Base-by-base conservation (phyloP, 64 coral and sea anemone species). In the Hydrozoanthus tunicans region DNA sequence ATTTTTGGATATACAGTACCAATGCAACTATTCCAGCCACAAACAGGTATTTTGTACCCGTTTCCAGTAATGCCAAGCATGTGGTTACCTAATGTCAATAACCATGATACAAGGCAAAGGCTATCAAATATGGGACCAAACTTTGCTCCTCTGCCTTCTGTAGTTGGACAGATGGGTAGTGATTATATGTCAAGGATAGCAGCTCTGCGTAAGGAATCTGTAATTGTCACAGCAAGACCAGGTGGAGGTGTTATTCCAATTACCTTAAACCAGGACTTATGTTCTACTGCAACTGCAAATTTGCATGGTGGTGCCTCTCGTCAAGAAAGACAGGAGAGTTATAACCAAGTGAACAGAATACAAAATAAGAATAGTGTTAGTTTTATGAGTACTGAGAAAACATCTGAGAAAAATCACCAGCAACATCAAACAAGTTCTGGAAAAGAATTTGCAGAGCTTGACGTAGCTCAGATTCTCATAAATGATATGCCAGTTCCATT, bases 401-500 rank as follows among this genome's bases (percentile, higher is more conserved):
- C 73, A 51, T 1, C 12, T 74, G 24, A 32, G 56, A 69, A 56
- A 65, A 65, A 65, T 26, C 23, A 24, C 10, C 53, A 25, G 12
- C 24, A 27, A 61, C n/a, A 79, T 12, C 55, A 88, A 73, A 9
- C 5, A 58, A 26, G 14, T 73, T 58, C 23, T 15, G 15, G 53
- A 27, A 12, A 80, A 27, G 59, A 75, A 68, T 96, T 92, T 67
- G 63, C 86, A 74, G 94, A 96, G 57, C 89, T 96, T 60, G 94
- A 96, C 77, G 91, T 96, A 27, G 94, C 94, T n/a, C 91, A 90
- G 77, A 96, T 96, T 76, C 89, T 96, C 23, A 66, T 93, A 54
- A 85, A 93, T 88, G 89, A 84, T 14, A 96, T 96, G 89, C 94
- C 79, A 57, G 91, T 93, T 3, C 94, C 94, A 14, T 70, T 94